Percentiles rank a stretch among this genome's conserved stretches.
Conservation (phyloP, 2,797 vertebrate species). For the Sphaeramia orbicularis region DNA sequence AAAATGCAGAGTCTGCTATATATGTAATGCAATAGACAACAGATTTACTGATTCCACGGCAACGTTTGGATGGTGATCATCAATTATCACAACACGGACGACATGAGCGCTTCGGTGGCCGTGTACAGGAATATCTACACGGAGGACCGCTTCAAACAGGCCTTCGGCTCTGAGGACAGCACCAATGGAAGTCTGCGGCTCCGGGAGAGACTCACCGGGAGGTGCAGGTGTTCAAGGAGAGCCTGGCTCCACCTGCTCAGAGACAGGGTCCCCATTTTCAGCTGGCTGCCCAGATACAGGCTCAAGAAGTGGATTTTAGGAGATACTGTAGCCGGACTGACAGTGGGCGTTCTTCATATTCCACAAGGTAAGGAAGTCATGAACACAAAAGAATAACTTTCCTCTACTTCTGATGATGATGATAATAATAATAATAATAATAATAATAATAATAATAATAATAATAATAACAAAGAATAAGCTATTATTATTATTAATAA, state of each 20-base stretch:
- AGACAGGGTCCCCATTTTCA: constrained; percentile 86
- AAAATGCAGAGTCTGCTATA: constrained; percentile 75
- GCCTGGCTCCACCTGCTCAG: constrained; percentile 83
- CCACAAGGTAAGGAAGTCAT: constrained; percentile 88
- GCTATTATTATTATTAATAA: too few relatives aligned
- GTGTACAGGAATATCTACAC: constrained; percentile 89
- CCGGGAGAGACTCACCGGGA: constrained; percentile 69
- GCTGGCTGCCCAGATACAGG: constrained; percentile 91
- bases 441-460: too few relatives aligned
- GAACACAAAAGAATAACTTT: background rate
- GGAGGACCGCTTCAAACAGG: constrained; percentile 88
- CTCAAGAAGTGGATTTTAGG: constrained; percentile 90
- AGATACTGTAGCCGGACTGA: constrained; percentile 90
- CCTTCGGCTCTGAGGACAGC: constrained; percentile 80
- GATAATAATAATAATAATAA: too few relatives aligned
- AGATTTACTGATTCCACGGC: constrained; percentile 34
- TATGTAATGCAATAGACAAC: constrained; percentile 67
- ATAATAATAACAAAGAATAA: too few relatives aligned
- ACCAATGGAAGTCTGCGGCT: constrained; percentile 62
- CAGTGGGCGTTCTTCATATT: constrained; percentile 93
- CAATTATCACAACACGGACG: constrained; percentile 47
- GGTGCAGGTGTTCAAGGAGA: constrained; percentile 84
- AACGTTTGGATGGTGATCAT: constrained; percentile 13
- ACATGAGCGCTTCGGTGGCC: constrained; percentile 87
- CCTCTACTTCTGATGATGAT: too few relatives aligned